These are phyloP conservation scores for Nyctibius bracteatus DNA, from an alignment of 2,113 vertebrate genomes.

Conservation along the genomic window DNA sequence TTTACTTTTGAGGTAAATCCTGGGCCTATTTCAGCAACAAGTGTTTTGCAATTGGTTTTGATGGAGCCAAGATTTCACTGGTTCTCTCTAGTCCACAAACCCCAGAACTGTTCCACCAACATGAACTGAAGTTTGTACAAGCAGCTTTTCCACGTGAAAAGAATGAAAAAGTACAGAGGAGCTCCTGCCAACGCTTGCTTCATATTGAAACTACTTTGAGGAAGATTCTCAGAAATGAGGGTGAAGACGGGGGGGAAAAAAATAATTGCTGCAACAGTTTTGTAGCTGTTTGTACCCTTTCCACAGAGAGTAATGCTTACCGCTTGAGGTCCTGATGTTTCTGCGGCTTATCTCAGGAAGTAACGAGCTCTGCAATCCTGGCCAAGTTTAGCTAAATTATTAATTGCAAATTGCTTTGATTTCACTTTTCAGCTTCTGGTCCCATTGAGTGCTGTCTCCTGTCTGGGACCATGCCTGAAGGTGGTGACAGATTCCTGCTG, in stretches of 20 bases:
- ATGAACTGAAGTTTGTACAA: not conserved
- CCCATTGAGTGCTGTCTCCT: not conserved
- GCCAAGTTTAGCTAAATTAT: not conserved
- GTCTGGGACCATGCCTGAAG: not conserved
- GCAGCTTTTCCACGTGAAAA: not conserved
- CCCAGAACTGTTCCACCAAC: not conserved
- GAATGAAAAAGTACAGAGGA: not conserved
- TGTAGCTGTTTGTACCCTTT: not conserved
- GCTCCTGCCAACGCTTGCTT: conserved; percentile 6
- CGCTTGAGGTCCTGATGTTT: not conserved
- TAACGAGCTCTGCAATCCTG: not conserved
- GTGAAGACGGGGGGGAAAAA: not conserved
- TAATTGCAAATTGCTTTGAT: conserved; percentile 1
- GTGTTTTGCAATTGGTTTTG: conserved; percentile 40
- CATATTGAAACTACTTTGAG: not conserved
- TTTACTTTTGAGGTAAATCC: not conserved
- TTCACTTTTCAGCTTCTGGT: not conserved
- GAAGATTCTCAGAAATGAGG: not conserved
- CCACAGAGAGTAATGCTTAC: not conserved
- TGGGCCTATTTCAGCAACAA: not conserved
- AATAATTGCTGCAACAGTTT: not conserved
- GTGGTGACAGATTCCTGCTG: not conserved
- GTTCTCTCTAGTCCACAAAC: not conserved
- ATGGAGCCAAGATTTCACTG: conserved; percentile 21
- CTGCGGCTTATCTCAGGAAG: not conserved